Conservation (phyloP, 2,113 vertebrate species). For the Oceanodroma tethys region DNA sequence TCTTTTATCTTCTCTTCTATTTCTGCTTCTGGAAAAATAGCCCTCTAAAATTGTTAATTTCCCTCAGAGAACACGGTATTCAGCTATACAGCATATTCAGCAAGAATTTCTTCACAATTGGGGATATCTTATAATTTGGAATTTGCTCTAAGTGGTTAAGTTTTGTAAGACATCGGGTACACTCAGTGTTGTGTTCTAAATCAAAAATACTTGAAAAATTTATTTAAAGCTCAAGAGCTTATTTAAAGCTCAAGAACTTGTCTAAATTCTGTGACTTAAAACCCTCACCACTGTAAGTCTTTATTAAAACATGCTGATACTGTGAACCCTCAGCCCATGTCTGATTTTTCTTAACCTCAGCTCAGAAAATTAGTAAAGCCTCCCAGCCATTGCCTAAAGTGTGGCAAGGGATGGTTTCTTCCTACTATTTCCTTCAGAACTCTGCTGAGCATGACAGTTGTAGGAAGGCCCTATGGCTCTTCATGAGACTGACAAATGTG, state of each 20-base stretch:
- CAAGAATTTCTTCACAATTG: not conserved
- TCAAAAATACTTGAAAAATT: not conserved
- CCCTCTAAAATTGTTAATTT: not conserved
- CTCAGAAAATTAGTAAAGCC: not conserved
- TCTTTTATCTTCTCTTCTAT: not conserved
- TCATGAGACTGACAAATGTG: not conserved
- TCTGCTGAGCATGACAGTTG: not conserved
- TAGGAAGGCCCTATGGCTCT: not conserved
- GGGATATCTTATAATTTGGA: not conserved
- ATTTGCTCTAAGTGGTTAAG: not conserved
- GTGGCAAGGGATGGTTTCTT: not conserved
- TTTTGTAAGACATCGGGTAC: not conserved
- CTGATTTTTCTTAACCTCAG: not conserved
- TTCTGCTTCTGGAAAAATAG: not conserved
- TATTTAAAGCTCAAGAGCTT: not conserved
- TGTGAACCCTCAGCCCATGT: not conserved
- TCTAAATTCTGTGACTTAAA: not conserved
- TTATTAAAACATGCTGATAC: not conserved
- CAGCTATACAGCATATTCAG: not conserved
- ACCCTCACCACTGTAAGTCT: not conserved
- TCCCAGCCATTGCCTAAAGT: not conserved
- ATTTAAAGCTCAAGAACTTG: not conserved
- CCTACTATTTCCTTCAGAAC: not conserved
- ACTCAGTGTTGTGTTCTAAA: not conserved
- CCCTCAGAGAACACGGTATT: not conserved